phyloP scores from a whole-genome alignment of 2,797 vertebrate species.

The Notoglanidium macrostoma region DNA sequence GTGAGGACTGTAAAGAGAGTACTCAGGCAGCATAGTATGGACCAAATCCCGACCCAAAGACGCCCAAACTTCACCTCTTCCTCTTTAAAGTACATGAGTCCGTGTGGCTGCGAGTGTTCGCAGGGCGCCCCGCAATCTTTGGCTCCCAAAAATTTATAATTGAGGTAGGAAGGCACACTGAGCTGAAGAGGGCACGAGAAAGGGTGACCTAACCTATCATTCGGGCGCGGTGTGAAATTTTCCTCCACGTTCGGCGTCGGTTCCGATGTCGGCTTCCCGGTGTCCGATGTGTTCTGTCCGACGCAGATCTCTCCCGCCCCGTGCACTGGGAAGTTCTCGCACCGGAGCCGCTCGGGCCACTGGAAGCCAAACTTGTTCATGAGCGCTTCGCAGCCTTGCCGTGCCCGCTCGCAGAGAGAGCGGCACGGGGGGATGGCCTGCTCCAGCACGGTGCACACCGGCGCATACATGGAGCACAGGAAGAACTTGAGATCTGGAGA shows the following conservation, averaged over 20 bases:
- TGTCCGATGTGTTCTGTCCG: slow-evolving; percentile 85
- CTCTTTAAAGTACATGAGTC: slow-evolving; percentile 88
- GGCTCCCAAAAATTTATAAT: slow-evolving; percentile 85
- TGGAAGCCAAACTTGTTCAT: slow-evolving; percentile 90
- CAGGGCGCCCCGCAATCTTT: slow-evolving; percentile 90
- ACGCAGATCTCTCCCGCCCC: slow-evolving; percentile 85
- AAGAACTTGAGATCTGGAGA: slow-evolving; percentile 87
- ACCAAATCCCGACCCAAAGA: slow-evolving; percentile 88
- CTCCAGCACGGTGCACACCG: slow-evolving; percentile 91
- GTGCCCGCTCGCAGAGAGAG: slow-evolving; percentile 83
- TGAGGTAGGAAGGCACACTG: slow-evolving; percentile 84
- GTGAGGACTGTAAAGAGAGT: slow-evolving; percentile 90
- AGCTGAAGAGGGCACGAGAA: slow-evolving; percentile 88
- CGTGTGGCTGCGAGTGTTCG: slow-evolving; percentile 78
- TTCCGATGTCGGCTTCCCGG: slow-evolving; percentile 65
- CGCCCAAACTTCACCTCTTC: slow-evolving; percentile 84
- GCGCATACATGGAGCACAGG: slow-evolving; percentile 91
- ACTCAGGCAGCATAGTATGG: slow-evolving; percentile 84
- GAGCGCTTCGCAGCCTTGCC: slow-evolving; percentile 84
- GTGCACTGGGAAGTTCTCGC: slow-evolving; percentile 83
- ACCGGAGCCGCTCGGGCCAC: slow-evolving; percentile 84
- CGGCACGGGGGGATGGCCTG: slow-evolving; percentile 86
- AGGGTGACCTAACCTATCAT: slow-evolving; percentile 64
- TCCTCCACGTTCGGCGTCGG: slow-evolving; percentile 72
- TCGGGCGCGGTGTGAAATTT: slow-evolving; percentile 65